Evolutionary conservation across 2,113 vertebrate species (phyloP).

Genomic region (Limnothrissa miodon): DNA sequence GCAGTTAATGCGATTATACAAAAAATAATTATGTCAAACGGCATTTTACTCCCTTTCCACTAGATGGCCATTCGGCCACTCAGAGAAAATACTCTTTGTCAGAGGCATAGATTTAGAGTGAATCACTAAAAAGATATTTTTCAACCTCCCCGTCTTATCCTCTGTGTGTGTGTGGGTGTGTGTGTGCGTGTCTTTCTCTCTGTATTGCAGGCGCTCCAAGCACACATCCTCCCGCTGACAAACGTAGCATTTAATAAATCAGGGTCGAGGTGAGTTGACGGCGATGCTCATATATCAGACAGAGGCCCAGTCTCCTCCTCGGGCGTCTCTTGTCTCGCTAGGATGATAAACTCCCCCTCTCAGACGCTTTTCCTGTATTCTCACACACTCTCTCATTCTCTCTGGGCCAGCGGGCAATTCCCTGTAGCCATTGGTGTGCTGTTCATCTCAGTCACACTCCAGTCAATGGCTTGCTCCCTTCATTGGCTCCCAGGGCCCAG

Average conservation of each 20-base stretch:
- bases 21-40: not conserved
- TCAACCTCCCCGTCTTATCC: constrained; percentile 21
- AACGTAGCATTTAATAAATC: constrained; percentile 97
- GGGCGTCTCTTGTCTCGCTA: not conserved
- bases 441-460: not conserved
- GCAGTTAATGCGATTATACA: not conserved
- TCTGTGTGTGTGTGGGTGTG: too few species aligned
- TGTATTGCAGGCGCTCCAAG: constrained; percentile 78
- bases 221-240: constrained; percentile 89
- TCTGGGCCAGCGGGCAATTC: not conserved
- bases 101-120: constrained; percentile 40
- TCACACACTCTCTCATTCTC: not conserved
- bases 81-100: too few species aligned
- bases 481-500: not conserved
- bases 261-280: constrained; percentile 83
- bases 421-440: not conserved
- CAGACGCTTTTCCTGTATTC: not conserved
- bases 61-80: too few species aligned
- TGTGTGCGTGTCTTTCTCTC: not conserved
- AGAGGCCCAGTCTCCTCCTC: not conserved
- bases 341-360: not conserved
- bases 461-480: not conserved
- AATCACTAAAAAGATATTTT: constrained; percentile 39
- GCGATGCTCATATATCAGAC: constrained; percentile 30
- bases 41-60: constrained; percentile 35